Evolutionary conservation across 2,888 invertebrate species (phyloP), one percentile per base, ranked within the genome.

Genomic region (Metellina segmentata): DNA sequence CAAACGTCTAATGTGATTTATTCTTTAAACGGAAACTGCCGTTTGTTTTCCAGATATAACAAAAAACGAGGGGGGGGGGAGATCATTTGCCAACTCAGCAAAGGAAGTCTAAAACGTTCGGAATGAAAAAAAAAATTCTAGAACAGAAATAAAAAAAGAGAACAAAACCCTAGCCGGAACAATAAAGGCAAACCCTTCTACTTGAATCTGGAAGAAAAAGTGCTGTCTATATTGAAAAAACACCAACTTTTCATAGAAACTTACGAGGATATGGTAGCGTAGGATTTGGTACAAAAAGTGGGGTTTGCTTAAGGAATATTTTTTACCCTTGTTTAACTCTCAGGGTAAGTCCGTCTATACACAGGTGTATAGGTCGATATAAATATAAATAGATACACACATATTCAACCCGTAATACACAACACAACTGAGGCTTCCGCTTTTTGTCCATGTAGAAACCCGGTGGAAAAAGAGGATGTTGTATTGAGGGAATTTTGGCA

Each of bases 1-100:
- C 86, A 86, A 91, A 91, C 72, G 77, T 78, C 86, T 91, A 86
- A 91, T 86, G 77, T 86, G 86, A 91, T 91, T 91, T 91, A 87
- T 91, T 91, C 90, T 91, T 86, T 86, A 86, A 86, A 78, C 90
- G 74, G 85, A 75, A 85, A 74, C 74, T 79, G 61, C 79, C 71
- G 81, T 69, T 91, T 91, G 86, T 91, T 91, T 91, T 81, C 78
- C 20, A 74, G 74, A 61, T 81, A 90, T 90, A 85, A 90, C 71
- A 90, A 85, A 90, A 85, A 81, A 86, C n/a, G 16, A n/a, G n/a
- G n/a, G n/a, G 61, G 51, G 75, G 71, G 7, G 20, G 53, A 90
- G 90, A 89, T 89, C 81, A 90, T 90, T 90, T 90, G 72, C 78
- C 81, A 85, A 52, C 85, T 90, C 79, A 85, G 71, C 79, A 79